Percentiles rank a stretch among this genome's conserved stretches.
These are phyloP conservation scores for Rafetus swinhoei DNA, from an alignment of 2,113 vertebrate genomes.

Conservation along the genomic window DNA sequence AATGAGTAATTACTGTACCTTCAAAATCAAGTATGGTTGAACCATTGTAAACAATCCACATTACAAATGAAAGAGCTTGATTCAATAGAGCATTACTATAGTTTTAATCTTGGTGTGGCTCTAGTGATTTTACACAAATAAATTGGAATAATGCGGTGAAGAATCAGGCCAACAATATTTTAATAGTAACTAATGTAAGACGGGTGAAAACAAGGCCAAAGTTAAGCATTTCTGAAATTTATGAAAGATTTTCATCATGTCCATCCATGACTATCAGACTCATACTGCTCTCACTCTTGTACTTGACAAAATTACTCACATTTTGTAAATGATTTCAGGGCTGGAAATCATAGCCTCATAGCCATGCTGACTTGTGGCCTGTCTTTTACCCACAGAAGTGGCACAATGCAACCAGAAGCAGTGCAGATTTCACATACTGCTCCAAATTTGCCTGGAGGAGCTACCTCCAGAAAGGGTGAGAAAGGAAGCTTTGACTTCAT, in stretches of 20 bases:
- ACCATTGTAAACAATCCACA: not conserved
- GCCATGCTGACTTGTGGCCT: not conserved
- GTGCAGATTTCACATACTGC: not conserved
- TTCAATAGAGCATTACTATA: not conserved
- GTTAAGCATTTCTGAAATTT: not conserved
- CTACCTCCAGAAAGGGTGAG: not conserved
- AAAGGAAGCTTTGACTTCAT: not conserved
- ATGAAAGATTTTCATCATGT: not conserved
- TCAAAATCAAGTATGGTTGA: slow-evolving; percentile 21
- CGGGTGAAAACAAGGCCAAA: not conserved
- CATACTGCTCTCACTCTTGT: not conserved
- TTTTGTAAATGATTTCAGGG: not conserved
- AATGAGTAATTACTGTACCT: not conserved
- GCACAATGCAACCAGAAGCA: not conserved
- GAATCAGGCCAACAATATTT: not conserved
- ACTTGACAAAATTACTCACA: no score
- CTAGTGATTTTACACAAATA: not conserved
- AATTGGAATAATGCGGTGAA: not conserved
- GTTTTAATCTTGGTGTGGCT: not conserved
- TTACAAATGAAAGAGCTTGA: not conserved
- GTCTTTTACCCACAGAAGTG: not conserved
- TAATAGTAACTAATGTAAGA: not conserved
- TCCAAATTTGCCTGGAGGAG: not conserved
- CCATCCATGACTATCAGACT: no score
- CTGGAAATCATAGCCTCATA: not conserved